These are phyloP conservation scores for Mercenaria mercenaria DNA, from an alignment of 1,140 invertebrate genomes.

Conservation along the genomic window DNA sequence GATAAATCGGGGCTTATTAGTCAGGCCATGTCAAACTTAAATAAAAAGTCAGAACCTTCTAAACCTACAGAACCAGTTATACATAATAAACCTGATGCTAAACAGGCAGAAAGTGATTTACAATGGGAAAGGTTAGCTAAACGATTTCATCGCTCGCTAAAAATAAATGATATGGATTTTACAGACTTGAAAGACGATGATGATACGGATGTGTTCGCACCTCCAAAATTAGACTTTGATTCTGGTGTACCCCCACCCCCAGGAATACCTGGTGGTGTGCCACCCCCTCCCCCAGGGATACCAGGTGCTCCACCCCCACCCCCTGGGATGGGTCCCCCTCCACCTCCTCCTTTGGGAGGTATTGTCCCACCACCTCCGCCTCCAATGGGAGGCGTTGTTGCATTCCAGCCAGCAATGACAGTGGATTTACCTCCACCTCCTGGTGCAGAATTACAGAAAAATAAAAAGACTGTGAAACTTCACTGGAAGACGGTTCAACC, in stretches of 20 bases:
- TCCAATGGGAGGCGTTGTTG: slow-evolving; percentile 74
- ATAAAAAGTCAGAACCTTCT: slow-evolving; percentile 83
- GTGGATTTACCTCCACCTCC: slow-evolving; percentile 85
- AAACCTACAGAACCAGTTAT: slow-evolving; percentile 67
- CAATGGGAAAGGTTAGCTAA: slow-evolving; percentile 97
- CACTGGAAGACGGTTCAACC: slow-evolving; percentile 97
- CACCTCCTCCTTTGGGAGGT: slow-evolving; percentile 83
- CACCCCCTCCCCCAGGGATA: slow-evolving; percentile 86
- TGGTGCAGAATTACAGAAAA: slow-evolving; percentile 90
- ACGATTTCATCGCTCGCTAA: slow-evolving; percentile 93
- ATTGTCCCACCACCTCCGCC: slow-evolving; percentile 85
- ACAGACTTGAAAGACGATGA: slow-evolving; percentile 93
- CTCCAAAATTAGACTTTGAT: slow-evolving; percentile 69
- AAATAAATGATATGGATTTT: slow-evolving; percentile 98
- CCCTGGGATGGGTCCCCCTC: slow-evolving; percentile 77
- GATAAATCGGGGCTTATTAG: slow-evolving; percentile 96
- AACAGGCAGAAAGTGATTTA: slow-evolving; percentile 96
- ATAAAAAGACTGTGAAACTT: slow-evolving; percentile 99
- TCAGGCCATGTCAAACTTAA: slow-evolving; percentile 95
- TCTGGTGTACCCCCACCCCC: slow-evolving; percentile 85
- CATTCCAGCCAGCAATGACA: slow-evolving; percentile 85
- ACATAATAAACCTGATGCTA: slow-evolving; percentile 88
- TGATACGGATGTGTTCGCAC: slow-evolving; percentile 85
- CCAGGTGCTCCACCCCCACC: slow-evolving; percentile 84
- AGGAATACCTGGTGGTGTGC: slow-evolving; percentile 76